Percentiles rank a stretch among this genome's conserved stretches.
Conservation (phyloP, 2,888 invertebrate species). For the Apamea sordens region DNA sequence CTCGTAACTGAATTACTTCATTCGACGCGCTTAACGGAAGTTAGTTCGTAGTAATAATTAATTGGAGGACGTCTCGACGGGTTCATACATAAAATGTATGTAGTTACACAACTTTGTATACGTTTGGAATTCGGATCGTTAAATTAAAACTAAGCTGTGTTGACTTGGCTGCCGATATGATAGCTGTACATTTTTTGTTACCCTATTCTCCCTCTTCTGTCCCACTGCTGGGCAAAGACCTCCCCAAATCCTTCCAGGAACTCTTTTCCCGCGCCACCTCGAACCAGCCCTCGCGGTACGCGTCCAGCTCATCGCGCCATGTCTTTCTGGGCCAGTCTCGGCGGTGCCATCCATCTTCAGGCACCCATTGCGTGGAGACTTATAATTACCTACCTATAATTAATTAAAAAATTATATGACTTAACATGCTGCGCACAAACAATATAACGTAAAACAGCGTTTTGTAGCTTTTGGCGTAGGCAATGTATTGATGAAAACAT, state of each 20-base stretch:
- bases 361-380: too few relatives aligned
- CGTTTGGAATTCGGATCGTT: background rate
- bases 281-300: too few relatives aligned
- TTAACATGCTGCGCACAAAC: background rate
- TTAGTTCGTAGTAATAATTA: constrained; percentile 5
- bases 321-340: too few relatives aligned
- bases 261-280: too few relatives aligned
- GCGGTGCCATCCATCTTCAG: too few relatives aligned
- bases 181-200: background rate
- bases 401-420: too few relatives aligned
- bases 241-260: too few relatives aligned
- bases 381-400: background rate
- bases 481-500: background rate
- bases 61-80: constrained; percentile 9
- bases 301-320: too few relatives aligned
- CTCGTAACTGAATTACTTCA: constrained; percentile 48
- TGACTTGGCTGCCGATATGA: constrained; percentile 15
- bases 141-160: background rate
- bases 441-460: background rate
- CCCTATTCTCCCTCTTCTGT: too few relatives aligned
- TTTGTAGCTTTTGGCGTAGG: background rate
- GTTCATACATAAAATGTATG: constrained; percentile 4
- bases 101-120: constrained; percentile 4
- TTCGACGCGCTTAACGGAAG: constrained; percentile 31
- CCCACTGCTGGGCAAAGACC: too few relatives aligned